Conservation (phyloP, 2,888 invertebrate genomes). For the Acleris emargana region DNA sequence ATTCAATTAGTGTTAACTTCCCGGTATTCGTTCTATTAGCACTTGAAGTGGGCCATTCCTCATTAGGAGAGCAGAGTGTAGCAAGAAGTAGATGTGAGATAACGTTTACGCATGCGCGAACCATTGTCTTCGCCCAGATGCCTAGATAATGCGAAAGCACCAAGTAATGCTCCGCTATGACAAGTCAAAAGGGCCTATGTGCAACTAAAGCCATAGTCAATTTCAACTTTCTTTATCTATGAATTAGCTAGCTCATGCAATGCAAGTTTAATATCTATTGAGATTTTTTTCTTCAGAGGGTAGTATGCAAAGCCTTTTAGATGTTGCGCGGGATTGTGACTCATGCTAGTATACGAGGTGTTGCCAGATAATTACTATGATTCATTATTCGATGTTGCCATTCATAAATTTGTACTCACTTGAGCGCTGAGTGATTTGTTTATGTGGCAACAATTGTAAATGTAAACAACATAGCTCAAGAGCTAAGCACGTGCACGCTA, state of each 20-base stretch:
- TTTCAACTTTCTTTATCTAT: too few species aligned
- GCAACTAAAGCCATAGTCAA: too few species aligned
- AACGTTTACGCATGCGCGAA: conserved; percentile 80
- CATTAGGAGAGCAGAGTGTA: conserved; percentile 78
- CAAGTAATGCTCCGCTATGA: conserved; percentile 44
- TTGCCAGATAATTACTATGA: conserved; percentile 33
- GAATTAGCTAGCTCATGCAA: too few species aligned
- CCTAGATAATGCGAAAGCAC: conserved; percentile 68
- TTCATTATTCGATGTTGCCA: conserved; percentile 10
- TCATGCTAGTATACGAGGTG: conserved; percentile 45
- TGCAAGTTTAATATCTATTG: too few species aligned
- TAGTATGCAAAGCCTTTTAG: conserved; percentile 56
- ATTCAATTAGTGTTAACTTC: conserved; percentile 59
- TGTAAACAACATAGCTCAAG: background rate
- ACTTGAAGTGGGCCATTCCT: conserved; percentile 67
- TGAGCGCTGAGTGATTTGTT: conserved; percentile 16
- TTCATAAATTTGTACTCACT: conserved; percentile 22
- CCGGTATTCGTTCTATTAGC: conserved; percentile 64
- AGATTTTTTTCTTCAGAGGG: too few species aligned
- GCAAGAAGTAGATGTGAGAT: conserved; percentile 78
- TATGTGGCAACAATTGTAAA: background rate
- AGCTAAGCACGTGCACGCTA: background rate
- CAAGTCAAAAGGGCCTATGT: too few species aligned
- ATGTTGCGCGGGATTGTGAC: conserved; percentile 55
- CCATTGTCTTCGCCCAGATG: conserved; percentile 77